phyloP scores from a whole-genome alignment of 2,888 invertebrate species.

The Drosophila kuntzei region DNA sequence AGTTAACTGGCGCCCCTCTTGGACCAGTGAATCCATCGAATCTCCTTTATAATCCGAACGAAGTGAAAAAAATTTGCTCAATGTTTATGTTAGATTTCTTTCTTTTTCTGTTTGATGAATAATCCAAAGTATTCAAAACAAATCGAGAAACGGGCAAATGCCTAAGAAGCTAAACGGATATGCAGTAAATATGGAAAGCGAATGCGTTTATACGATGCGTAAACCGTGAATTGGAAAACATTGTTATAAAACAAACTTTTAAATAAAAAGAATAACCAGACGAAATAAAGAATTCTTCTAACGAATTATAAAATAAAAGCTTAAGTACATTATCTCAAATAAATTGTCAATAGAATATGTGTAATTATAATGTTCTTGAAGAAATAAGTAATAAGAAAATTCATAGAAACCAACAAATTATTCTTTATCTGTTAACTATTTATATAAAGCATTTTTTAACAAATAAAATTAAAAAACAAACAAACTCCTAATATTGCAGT shows the following conservation, averaged over 20 bases:
- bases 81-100: slow-evolving; percentile 34
- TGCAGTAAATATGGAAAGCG: slow-evolving; percentile 7
- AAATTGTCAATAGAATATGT: too few species aligned
- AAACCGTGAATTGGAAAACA: not conserved
- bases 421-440: too few species aligned
- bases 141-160: slow-evolving; percentile 27
- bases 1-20: slow-evolving; percentile 34
- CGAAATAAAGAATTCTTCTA: not conserved
- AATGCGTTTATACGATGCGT: slow-evolving; percentile 44
- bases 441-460: too few species aligned
- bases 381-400: too few species aligned
- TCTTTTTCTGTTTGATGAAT: slow-evolving; percentile 23
- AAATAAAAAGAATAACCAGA: not conserved
- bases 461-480: too few species aligned
- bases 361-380: too few species aligned
- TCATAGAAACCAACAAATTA: too few species aligned
- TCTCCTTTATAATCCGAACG: slow-evolving; percentile 74
- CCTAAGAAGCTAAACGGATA: slow-evolving; percentile 52
- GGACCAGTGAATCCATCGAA: slow-evolving; percentile 36
- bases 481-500: too few species aligned
- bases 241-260: not conserved
- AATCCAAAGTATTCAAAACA: slow-evolving; percentile 25
- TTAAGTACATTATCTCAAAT: too few species aligned
- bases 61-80: slow-evolving; percentile 85
- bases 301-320: too few species aligned